phyloP scores from a whole-genome alignment of 1,140 invertebrate species.

The Chelonus insularis region DNA sequence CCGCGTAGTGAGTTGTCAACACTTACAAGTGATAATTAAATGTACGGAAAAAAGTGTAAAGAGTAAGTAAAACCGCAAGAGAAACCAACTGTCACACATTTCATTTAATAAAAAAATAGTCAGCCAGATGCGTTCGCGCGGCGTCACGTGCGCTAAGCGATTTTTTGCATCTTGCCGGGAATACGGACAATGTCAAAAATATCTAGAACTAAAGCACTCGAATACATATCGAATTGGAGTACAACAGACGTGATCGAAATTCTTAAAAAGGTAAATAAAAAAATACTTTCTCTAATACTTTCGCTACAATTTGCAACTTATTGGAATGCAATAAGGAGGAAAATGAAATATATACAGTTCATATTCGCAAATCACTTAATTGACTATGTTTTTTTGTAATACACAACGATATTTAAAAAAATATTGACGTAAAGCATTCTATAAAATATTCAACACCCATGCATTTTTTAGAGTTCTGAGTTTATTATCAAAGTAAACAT shows the following conservation, averaged over 20 bases:
- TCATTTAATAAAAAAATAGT: constrained; percentile 16
- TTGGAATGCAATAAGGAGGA: too few relatives aligned
- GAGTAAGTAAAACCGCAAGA: not conserved
- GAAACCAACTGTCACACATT: constrained; percentile 1
- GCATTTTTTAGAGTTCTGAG: not conserved
- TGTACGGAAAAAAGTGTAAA: constrained; percentile 1
- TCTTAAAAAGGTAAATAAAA: constrained; percentile 48
- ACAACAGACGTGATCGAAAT: constrained; percentile 43
- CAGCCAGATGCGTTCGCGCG: constrained; percentile 44
- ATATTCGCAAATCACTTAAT: too few relatives aligned
- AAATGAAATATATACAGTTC: too few relatives aligned
- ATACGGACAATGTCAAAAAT: constrained; percentile 41
- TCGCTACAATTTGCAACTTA: too few relatives aligned
- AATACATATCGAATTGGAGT: constrained; percentile 48
- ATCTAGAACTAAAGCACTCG: constrained; percentile 36
- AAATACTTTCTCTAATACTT: not conserved
- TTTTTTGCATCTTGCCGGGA: constrained; percentile 21
- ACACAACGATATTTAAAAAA: too few relatives aligned
- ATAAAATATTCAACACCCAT: not conserved
- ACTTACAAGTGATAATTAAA: not conserved
- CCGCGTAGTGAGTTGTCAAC: not conserved
- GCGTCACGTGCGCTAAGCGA: constrained; percentile 7
- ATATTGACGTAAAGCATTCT: too few relatives aligned
- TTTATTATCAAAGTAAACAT: not conserved
- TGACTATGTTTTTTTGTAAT: too few relatives aligned